Conservation (phyloP, 2,113 vertebrate species). For the Carassius carassius region DNA sequence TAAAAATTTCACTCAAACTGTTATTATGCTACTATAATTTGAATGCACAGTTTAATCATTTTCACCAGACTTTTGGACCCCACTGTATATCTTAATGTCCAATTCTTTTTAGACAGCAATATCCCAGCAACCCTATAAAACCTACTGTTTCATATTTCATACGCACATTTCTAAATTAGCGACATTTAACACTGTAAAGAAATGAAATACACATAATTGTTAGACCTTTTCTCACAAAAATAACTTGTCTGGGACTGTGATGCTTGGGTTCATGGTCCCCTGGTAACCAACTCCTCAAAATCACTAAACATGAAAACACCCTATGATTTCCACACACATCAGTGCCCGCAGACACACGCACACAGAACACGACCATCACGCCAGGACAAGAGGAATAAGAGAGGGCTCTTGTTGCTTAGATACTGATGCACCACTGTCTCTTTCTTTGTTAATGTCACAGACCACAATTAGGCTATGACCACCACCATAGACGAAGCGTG, state of each 20-base stretch:
- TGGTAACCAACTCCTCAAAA: constrained; percentile 6
- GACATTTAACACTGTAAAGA: background rate
- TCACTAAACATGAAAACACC: constrained; percentile 13
- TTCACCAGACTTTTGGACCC: too few relatives aligned
- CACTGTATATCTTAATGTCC: too few relatives aligned
- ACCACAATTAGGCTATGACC: constrained; percentile 54
- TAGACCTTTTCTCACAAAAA: background rate
- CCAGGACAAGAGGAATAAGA: constrained; percentile 55
- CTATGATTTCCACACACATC: background rate
- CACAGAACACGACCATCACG: constrained; percentile 42
- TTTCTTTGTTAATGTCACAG: constrained; percentile 50
- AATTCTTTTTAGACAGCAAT: too few relatives aligned
- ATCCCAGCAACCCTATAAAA: too few relatives aligned
- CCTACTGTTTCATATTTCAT: too few relatives aligned
- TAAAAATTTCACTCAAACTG: too few relatives aligned
- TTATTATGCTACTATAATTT: too few relatives aligned
- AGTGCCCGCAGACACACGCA: background rate
- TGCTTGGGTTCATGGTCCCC: background rate
- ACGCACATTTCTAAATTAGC: too few relatives aligned
- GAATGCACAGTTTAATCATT: too few relatives aligned
- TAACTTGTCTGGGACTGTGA: constrained; percentile 6
- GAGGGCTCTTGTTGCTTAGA: constrained; percentile 76
- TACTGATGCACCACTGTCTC: constrained; percentile 71
- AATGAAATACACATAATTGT: background rate
- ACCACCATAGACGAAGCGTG: constrained; percentile 31